Conservation (phyloP, 1,140 invertebrate genomes). For the Sarcophaga peregrina region DNA sequence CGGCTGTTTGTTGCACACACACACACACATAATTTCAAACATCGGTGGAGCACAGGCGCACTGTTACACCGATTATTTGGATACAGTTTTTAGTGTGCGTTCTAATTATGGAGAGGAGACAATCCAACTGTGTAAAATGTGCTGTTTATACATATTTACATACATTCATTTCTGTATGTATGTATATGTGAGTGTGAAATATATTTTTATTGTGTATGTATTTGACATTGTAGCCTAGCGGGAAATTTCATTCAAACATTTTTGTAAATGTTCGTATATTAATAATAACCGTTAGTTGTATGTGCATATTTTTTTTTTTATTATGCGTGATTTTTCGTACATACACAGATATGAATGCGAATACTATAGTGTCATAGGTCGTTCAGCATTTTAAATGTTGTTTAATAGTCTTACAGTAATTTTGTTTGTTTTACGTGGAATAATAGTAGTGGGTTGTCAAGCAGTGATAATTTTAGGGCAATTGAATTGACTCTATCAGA, state of each 20-base stretch:
- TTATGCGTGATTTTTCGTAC: background rate
- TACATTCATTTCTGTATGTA: background rate
- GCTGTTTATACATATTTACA: too few relatives aligned
- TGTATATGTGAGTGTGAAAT: too few relatives aligned
- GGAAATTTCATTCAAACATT: conserved; percentile 9
- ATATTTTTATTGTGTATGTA: background rate
- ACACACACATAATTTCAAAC: too few relatives aligned
- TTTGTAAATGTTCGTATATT: background rate
- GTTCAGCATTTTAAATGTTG: background rate
- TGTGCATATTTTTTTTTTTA: background rate
- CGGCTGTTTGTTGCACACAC: background rate
- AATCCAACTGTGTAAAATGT: too few relatives aligned
- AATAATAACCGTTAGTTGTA: background rate
- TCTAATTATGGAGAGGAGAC: background rate
- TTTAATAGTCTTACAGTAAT: background rate
- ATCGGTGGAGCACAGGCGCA: conserved; percentile 13
- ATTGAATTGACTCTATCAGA: background rate
- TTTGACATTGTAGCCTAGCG: conserved; percentile 15
- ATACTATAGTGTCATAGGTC: conserved; percentile 15
- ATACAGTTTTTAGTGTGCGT: background rate
- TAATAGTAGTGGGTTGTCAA: conserved; percentile 2
- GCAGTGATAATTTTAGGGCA: background rate
- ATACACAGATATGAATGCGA: too few relatives aligned
- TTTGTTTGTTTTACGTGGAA: background rate
- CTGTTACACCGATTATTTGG: background rate